Evolutionary conservation across 2,888 invertebrate species (phyloP).

Genomic region (Phytoseiulus persimilis): DNA sequence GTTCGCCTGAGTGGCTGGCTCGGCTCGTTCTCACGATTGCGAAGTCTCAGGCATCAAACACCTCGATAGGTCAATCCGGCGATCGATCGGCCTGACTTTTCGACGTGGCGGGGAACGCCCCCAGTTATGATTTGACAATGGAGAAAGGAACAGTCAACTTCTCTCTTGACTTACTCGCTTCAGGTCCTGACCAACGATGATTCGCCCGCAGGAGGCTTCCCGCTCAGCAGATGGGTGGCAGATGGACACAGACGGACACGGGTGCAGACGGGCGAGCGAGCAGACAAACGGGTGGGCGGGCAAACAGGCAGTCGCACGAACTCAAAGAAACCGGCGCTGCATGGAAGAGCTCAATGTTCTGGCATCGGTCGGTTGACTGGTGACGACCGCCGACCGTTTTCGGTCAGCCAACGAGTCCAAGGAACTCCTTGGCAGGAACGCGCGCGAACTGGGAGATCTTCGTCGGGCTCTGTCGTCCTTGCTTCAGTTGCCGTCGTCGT

Average conservation of each 20-base stretch:
- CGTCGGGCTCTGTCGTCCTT: background rate
- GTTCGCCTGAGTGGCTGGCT: too few species aligned
- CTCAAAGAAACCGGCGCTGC: background rate
- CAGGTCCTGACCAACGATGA: background rate
- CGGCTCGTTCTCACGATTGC: too few species aligned
- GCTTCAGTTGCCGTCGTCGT: conserved; percentile 1
- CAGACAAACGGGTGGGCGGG: background rate
- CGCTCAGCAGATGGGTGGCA: background rate
- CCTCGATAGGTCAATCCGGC: too few species aligned
- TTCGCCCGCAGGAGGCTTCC: background rate
- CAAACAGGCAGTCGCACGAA: background rate
- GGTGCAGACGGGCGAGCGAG: too few species aligned
- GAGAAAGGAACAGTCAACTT: too few species aligned
- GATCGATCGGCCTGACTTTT: too few species aligned
- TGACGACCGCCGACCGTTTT: background rate
- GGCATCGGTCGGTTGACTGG: background rate
- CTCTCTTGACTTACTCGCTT: background rate
- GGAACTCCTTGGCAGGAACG: background rate
- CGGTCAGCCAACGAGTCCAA: background rate
- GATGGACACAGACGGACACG: background rate
- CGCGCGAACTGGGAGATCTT: background rate
- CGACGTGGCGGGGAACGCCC: too few species aligned
- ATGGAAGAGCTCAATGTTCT: background rate
- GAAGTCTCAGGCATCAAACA: too few species aligned
- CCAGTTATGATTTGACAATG: too few species aligned